These are phyloP conservation scores for Miltochrista miniata DNA, from an alignment of 2,888 invertebrate genomes.

Conservation along the genomic window DNA sequence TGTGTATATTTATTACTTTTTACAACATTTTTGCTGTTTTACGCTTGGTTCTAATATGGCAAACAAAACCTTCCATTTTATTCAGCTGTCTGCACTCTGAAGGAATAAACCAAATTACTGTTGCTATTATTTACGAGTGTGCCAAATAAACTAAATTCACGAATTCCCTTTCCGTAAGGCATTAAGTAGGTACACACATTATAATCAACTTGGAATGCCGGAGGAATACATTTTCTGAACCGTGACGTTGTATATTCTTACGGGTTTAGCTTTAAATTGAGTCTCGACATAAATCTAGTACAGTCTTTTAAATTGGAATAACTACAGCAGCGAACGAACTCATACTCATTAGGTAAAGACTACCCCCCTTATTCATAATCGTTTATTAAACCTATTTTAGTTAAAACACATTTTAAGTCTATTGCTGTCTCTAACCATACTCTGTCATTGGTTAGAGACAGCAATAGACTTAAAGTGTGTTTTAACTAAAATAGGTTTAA, in stretches of 20 bases:
- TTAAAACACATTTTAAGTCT: too few species aligned
- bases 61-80: not conserved
- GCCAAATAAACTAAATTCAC: constrained; percentile 19
- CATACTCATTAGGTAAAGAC: not conserved
- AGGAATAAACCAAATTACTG: constrained; percentile 19
- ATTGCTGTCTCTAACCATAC: too few species aligned
- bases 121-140: constrained; percentile 23
- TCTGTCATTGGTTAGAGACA: too few species aligned
- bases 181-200: constrained; percentile 16
- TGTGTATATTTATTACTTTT: too few species aligned
- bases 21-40: too few species aligned
- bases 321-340: not conserved
- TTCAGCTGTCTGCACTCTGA: constrained; percentile 2
- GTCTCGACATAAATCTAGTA: constrained; percentile 23
- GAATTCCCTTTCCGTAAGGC: constrained; percentile 19
- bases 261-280: constrained; percentile 13
- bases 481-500: too few species aligned
- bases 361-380: too few species aligned
- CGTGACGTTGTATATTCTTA: constrained; percentile 28
- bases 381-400: too few species aligned
- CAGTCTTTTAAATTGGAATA: too few species aligned
- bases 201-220: constrained; percentile 24
- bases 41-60: too few species aligned
- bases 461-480: too few species aligned
- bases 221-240: constrained; percentile 24